Conservation (phyloP, 2,797 vertebrate genomes). For the Anabacerthia variegaticeps region DNA sequence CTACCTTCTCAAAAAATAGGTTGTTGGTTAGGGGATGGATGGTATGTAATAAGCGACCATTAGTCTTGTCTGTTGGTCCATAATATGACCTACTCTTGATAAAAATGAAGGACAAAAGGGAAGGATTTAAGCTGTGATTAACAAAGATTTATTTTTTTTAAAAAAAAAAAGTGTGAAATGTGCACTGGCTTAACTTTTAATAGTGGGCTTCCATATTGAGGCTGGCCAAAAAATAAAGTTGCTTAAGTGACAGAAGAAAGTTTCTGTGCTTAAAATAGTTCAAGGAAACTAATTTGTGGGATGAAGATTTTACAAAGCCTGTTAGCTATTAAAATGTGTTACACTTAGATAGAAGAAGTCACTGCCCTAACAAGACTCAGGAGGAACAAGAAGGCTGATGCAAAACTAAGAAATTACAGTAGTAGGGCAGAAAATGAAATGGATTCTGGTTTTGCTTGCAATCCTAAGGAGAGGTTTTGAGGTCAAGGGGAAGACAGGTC, state of each 20-base stretch:
- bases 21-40: neutral
- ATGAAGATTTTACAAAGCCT: neutral
- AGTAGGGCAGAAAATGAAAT: neutral
- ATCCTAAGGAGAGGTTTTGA: neutral
- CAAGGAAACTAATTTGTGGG: neutral
- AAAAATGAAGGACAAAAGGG: neutral
- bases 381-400: neutral
- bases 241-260: neutral
- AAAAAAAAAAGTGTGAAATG: neutral
- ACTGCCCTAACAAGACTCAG: neutral
- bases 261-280: neutral
- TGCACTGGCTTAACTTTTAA: neutral
- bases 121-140: neutral
- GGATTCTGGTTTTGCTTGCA: neutral
- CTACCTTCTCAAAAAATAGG: neutral
- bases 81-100: neutral
- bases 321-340: neutral
- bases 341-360: neutral
- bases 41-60: neutral
- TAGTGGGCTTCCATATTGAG: neutral
- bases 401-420: slow-evolving; percentile 5
- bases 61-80: neutral
- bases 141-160: neutral
- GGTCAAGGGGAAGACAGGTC: neutral
- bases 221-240: neutral